Evolutionary conservation across 1,140 invertebrate genomes (phyloP), one percentile per base, ranked within the genome.

Genomic region (Rhagoletis zephyria): DNA sequence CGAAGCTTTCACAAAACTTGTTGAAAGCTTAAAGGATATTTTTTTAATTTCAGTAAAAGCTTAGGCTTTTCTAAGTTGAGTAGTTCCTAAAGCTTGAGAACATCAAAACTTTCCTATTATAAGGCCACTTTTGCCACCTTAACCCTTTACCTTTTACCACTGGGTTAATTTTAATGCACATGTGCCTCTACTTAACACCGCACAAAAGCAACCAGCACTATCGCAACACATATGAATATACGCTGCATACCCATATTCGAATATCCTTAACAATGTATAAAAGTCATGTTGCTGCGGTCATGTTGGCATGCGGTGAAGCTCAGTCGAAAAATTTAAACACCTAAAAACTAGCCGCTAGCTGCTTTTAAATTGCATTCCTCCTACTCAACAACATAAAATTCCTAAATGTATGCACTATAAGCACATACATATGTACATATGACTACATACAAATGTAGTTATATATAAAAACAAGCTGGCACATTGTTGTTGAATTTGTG

Each of bases 241-340:
- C 45, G 3, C 2, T 19, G n/a, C 19, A n/a, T 81, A 56, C 4
- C 1, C 40, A 16, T 51, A 30, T 30, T 30, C 30, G 30, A 30
- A 56, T 56, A 19, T 56, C 2, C 4, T 4, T 16, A 48, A 42
- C 40, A 45, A n/a, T 56, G 16, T 30, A 81, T 56, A 81, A 81
- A 81, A 81, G 74, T 81, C 48, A 56, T 81, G 19, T 56, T 56
- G 74, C 56, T 81, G 51, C 9, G 74, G 74, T 59, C 74, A 81
- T 9, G 10, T 42, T 48, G 45, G 74, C 74, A 81, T 81, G 74
- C 74, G 48, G 74, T 56, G 48, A 81, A 81, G 74, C 74, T 81
- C 74, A 81, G 48, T 81, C 48, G 48, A 81, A 81, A 51, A 48
- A 81, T 81, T 81, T 81, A 81, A 81, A 59, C 74, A 81, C 48